Evolutionary conservation across 1,140 invertebrate genomes (phyloP), one percentile per base, ranked within the genome.

Genomic region (Marisa cornuarietis): DNA sequence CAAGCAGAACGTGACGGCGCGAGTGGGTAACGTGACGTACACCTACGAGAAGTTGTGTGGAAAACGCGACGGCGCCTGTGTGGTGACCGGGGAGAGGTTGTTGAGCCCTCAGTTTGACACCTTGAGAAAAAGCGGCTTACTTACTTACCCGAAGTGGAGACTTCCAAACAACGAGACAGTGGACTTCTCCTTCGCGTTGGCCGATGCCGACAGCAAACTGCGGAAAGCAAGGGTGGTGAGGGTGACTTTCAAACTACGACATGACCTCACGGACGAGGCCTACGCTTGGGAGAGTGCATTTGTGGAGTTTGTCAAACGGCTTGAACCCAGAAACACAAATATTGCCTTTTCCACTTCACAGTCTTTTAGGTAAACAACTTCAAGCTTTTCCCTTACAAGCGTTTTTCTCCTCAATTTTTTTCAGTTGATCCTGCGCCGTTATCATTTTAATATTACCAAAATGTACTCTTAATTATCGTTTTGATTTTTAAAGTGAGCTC

Each of bases 111-210:
- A 77, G 76, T 77, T 77, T 26, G 31, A 77, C 76, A 31, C 63
- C 63, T 66, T 77, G 76, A 26, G 76, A 22, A n/a, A 20, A 9
- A 68, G 54, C 49, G 76, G 76, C 9, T 54, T 68, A n/a, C 63
- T 77, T 16, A 77, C 63, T 18, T 77, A 77, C 65, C 76, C 76
- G 8, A 77, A 77, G 65, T 77, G 76, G 76, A 77, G 11, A 65
- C 63, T 77, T 20, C 76, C 76, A 62, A 77, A 31, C 76, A 63
- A 63, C 1, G 65, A 51, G 49, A 24, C n/a, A 0, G 63, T 77
- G 16, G 76, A 77, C 51, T 65, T 77, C 0, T 68, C 63, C 11
- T 77, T 77, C 76, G 76, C 76, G 16, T 26, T 77, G 76, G 76
- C 63, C 16, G 76, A 77, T 63, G 20, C 76, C 22, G 76, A 77